A percentile compares a stretch with the other conserved stretches of the same genome.
Evolutionary conservation across 2,888 invertebrate species (phyloP).

Genomic region (Xestoiulus laeticollis): DNA sequence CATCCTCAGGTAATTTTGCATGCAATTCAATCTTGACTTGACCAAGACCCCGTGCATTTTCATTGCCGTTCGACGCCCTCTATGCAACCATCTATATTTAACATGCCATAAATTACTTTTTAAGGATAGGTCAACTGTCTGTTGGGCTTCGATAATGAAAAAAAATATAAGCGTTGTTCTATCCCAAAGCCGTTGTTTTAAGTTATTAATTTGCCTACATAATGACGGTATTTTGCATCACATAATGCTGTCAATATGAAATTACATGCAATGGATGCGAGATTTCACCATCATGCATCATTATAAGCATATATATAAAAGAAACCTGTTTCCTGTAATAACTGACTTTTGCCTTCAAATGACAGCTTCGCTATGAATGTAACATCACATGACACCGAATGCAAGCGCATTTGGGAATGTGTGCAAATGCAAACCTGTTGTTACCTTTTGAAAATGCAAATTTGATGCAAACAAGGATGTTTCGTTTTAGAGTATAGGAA

Average conservation of each 20-base stretch:
- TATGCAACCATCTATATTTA: background rate
- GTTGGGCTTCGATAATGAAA: background rate
- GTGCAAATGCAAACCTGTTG: slow-evolving; percentile 17
- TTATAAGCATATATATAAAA: background rate
- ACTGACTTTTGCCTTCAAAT: background rate
- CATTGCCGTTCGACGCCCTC: slow-evolving; percentile 23
- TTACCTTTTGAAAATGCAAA: slow-evolving; percentile 30
- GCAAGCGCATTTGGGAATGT: background rate
- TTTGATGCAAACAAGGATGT: slow-evolving; percentile 41
- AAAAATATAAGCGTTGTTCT: background rate
- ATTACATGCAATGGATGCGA: background rate
- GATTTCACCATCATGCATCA: background rate
- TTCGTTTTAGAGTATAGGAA: background rate
- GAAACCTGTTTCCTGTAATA: slow-evolving; percentile 23
- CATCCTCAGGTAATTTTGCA: background rate
- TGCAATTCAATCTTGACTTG: background rate
- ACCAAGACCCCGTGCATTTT: slow-evolving; percentile 3
- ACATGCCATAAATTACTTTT: background rate
- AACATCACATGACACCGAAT: background rate
- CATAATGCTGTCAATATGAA: background rate
- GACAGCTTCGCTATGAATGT: background rate
- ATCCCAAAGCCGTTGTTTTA: background rate
- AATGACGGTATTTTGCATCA: background rate
- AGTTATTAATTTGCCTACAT: background rate
- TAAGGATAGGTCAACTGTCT: slow-evolving; percentile 6